phyloP scores from a whole-genome alignment of 2,113 vertebrate genomes.

The Podarcis cretensis region DNA sequence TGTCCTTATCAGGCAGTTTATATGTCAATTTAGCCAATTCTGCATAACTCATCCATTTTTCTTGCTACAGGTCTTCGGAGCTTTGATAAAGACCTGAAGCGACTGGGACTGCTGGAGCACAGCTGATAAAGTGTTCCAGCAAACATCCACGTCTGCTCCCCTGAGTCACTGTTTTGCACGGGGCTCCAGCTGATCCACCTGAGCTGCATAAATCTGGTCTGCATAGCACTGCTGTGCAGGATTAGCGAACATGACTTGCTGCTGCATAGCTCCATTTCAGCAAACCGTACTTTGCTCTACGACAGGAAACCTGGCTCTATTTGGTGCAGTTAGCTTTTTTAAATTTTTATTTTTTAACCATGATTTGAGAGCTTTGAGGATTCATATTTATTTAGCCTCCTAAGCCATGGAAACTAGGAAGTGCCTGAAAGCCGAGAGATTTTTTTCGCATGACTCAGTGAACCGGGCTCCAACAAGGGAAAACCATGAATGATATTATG shows the following conservation, averaged over 20 bases:
- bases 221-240: not conserved
- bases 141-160: not conserved
- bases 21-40: no score
- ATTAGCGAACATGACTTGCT: not conserved
- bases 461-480: not conserved
- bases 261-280: no score
- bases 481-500: slow-evolving; percentile 8
- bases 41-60: no score
- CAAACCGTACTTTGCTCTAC: no score
- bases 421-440: not conserved
- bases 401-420: not conserved
- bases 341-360: not conserved
- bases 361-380: not conserved
- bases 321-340: not conserved
- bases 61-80: no score
- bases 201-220: no score
- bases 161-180: not conserved
- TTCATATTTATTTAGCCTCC: not conserved
- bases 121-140: not conserved
- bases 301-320: not conserved
- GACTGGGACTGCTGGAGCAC: no score
- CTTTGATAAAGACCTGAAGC: no score
- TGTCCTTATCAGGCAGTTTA: no score
- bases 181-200: not conserved
- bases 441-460: not conserved